Base-by-base conservation (phyloP, 2,113 vertebrate genomes). In the Bufo gargarizans region DNA sequence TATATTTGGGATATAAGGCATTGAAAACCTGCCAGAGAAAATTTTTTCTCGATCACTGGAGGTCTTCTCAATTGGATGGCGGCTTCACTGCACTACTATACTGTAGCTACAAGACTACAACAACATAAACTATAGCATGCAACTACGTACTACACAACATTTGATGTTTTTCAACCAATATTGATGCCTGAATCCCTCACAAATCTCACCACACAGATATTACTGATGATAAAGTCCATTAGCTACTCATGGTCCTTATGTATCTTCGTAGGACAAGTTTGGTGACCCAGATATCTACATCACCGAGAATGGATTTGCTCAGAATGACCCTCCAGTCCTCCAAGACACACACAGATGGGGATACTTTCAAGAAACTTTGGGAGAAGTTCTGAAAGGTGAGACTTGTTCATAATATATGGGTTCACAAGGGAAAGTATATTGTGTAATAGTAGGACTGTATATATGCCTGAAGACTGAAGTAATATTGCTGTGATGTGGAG, bases 241-340 rank as follows among this genome's bases (percentile, higher is more conserved):
- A 43, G 71, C 13, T 16, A 47, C 11, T 82, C 58, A 59, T 61
- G 33, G 12, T 81, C 45, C 5, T 74, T 19, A 50, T 55, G 33
- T 55, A 17, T 71, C 61, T 61, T 92, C 92, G 89, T 94, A 97
- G 96, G 93, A 96, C 91, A 95, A 89, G 1, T 98, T 94, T 92
- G 95, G 95, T 93, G 94, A 94, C 91, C 95, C 96, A 10, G 78
- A 92, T 84, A 95, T 98, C 95, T 97, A 98, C 93, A 96, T 98
- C 89, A 96, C 96, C 1, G 96, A 97, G 94, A 98, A 96, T 55
- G 95, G 97, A 65, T 96, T 98, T 94, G 94, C 95, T 89, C 96
- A 95, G 92, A 90, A 90, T 90, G 96, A 97, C 86, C 94, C 93
- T 10, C 86, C 93, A 91, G 87, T 93, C 79, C 92, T 96, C 45